phyloP scores from a whole-genome alignment of 2,113 vertebrate species.

The Oryctolagus cuniculus region mOryCun1.1 NC_091435.1:166098501-166099000 shows the following conservation, averaged over 20 bases:
- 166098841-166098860: background rate
- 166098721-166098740: background rate
- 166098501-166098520: slow-evolving; percentile 46
- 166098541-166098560: background rate
- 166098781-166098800: background rate
- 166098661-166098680: background rate
- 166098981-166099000: background rate
- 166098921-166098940: background rate
- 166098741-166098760: background rate
- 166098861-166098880: background rate
- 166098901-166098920: background rate
- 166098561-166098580: slow-evolving; percentile 19
- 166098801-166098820: background rate
- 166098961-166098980: background rate
- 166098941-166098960: background rate
- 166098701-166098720: background rate
- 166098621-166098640: background rate
- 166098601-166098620: slow-evolving; percentile 63
- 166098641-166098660: background rate
- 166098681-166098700: background rate
- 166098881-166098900: background rate
- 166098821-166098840: background rate
- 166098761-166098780: slow-evolving; percentile 19
- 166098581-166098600: slow-evolving; percentile 16
- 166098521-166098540: slow-evolving; percentile 10